These are phyloP conservation scores for Myxocyprinus asiaticus DNA, from an alignment of 2,113 vertebrate genomes.

Conservation along the genomic window DNA sequence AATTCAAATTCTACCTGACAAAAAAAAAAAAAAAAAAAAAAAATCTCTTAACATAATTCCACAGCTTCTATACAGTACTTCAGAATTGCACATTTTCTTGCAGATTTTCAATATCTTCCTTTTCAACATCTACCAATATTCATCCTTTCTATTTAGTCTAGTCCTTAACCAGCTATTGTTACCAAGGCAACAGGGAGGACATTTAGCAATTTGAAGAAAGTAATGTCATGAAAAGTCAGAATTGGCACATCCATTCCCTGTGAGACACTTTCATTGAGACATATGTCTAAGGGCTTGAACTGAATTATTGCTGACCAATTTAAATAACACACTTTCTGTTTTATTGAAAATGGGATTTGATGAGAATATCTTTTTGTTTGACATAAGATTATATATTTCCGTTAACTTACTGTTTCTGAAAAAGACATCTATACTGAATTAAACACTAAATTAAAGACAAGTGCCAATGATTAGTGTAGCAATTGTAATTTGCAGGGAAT, in stretches of 20 bases:
- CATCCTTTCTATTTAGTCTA: not conserved
- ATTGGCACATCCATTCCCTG: not conserved
- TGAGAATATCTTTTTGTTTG: not conserved
- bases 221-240: conserved; percentile 12
- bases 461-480: not conserved
- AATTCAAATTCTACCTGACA: no score
- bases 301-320: conserved; percentile 16
- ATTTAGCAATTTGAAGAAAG: conserved; percentile 15
- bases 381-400: conserved; percentile 4
- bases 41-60: no score
- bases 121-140: not conserved
- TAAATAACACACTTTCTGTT: not conserved
- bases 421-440: not conserved
- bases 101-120: no score
- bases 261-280: conserved; percentile 5
- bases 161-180: conserved; percentile 24
- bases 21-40: no score
- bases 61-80: not conserved
- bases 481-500: conserved; percentile 4
- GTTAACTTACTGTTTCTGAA: not conserved
- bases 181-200: conserved; percentile 23
- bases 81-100: not conserved
- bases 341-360: not conserved
- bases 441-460: not conserved
- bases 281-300: not conserved